Conservation (phyloP, 1,140 invertebrate genomes). For the Drepana arcuata region DNA sequence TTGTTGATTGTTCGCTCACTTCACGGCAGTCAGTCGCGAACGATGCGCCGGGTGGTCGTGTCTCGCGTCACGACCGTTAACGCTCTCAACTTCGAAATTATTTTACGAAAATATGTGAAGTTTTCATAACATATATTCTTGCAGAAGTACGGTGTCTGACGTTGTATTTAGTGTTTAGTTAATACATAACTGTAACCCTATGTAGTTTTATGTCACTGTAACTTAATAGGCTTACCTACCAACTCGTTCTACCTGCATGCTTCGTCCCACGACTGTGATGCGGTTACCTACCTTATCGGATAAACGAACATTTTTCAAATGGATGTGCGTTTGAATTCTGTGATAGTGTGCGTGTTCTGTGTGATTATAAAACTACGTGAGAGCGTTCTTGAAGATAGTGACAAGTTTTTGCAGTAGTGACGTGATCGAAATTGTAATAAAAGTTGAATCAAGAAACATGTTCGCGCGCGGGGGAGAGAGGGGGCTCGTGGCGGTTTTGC, state of each 20-base stretch:
- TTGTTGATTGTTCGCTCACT: slow-evolving; percentile 70
- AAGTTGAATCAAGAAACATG: slow-evolving; percentile 47
- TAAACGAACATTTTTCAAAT: slow-evolving; percentile 71
- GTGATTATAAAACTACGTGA: slow-evolving; percentile 51
- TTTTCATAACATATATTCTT: slow-evolving; percentile 45
- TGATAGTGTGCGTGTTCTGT: slow-evolving; percentile 66
- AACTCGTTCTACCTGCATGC: slow-evolving; percentile 66
- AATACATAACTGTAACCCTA: slow-evolving; percentile 28
- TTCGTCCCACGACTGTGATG: slow-evolving; percentile 62
- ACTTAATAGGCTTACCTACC: slow-evolving; percentile 67
- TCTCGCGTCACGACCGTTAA: slow-evolving; percentile 33
- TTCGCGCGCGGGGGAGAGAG: slow-evolving; percentile 38
- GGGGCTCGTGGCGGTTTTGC: slow-evolving; percentile 41
- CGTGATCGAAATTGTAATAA: slow-evolving; percentile 48
- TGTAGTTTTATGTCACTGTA: slow-evolving; percentile 63
- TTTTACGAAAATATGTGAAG: slow-evolving; percentile 68
- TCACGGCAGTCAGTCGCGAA: slow-evolving; percentile 60
- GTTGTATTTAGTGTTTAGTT: slow-evolving; percentile 34
- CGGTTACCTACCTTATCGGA: slow-evolving; percentile 64
- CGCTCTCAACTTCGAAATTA: slow-evolving; percentile 58
- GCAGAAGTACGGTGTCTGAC: slow-evolving; percentile 37
- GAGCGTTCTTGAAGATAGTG: slow-evolving; percentile 45
- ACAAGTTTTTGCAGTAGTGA: slow-evolving; percentile 60
- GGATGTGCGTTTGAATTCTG: slow-evolving; percentile 63
- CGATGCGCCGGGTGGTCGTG: slow-evolving; percentile 59